These are phyloP conservation scores for Diceros bicornis DNA, from an alignment of 2,797 vertebrate species.

Conservation along the genomic window DNA sequence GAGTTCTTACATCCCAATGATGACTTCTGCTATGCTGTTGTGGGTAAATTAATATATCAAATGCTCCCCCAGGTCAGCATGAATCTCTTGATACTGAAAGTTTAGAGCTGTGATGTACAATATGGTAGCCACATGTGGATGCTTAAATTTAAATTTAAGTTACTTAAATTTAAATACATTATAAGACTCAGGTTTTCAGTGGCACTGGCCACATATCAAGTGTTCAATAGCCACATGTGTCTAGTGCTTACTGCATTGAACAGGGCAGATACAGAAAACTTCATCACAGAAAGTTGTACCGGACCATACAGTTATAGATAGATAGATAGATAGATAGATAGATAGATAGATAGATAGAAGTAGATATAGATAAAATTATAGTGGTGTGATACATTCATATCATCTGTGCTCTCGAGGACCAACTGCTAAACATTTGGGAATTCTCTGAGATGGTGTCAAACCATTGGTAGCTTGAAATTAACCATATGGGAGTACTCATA, in stretches of 20 bases:
- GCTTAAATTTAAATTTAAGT: neutral
- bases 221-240: neutral
- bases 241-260: neutral
- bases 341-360: too few species aligned
- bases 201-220: neutral
- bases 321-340: neutral
- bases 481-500: neutral
- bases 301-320: neutral
- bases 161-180: neutral
- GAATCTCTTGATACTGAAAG: neutral
- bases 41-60: neutral
- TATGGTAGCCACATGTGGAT: neutral
- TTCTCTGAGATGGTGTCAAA: neutral
- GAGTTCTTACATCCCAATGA: neutral
- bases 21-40: neutral
- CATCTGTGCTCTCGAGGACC: neutral
- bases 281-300: neutral
- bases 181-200: neutral
- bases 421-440: neutral
- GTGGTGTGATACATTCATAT: neutral
- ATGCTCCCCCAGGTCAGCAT: neutral
- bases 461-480: neutral
- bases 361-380: neutral
- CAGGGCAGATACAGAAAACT: neutral
- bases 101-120: neutral